These are phyloP conservation scores for Choloepus hoffmanni DNA, from an alignment of 2,113 vertebrate species.

Conservation along the genomic window DNA sequence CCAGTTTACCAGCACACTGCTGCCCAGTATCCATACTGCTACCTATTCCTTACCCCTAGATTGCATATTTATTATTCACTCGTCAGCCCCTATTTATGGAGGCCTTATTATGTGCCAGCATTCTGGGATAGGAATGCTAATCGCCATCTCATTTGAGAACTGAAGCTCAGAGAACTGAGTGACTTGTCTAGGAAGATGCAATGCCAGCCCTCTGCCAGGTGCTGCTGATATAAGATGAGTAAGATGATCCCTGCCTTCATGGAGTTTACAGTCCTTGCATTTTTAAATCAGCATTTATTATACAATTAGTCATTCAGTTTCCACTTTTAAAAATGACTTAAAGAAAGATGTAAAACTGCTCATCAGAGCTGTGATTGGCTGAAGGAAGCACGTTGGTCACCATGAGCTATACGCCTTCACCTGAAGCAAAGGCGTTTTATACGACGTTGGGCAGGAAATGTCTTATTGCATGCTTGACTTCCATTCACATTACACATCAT, in stretches of 20 bases:
- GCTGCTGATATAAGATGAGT: neutral
- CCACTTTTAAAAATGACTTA: neutral
- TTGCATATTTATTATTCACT: neutral
- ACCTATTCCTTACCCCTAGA: neutral
- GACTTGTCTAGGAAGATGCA: neutral
- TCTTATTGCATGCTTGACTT: neutral
- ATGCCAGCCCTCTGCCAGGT: neutral
- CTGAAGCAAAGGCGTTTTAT: neutral
- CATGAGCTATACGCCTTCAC: neutral
- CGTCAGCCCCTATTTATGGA: neutral
- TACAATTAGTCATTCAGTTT: neutral
- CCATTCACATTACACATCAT: neutral
- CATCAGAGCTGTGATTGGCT: neutral
- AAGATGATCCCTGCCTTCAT: neutral
- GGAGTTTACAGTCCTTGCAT: neutral
- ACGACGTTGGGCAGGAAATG: rapidly evolving
- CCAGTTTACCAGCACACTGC: neutral
- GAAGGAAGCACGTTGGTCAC: neutral
- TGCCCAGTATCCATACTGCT: neutral
- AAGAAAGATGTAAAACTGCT: neutral
- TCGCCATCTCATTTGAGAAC: neutral
- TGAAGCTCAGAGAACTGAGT: neutral
- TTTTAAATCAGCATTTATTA: neutral
- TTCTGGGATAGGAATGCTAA: neutral
- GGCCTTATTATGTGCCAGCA: neutral